Percentiles rank a stretch among this genome's conserved stretches.
phyloP scores from a whole-genome alignment of 37 sponge, comb jelly and placozoan genomes.

The Ephydatia muelleri region DNA sequence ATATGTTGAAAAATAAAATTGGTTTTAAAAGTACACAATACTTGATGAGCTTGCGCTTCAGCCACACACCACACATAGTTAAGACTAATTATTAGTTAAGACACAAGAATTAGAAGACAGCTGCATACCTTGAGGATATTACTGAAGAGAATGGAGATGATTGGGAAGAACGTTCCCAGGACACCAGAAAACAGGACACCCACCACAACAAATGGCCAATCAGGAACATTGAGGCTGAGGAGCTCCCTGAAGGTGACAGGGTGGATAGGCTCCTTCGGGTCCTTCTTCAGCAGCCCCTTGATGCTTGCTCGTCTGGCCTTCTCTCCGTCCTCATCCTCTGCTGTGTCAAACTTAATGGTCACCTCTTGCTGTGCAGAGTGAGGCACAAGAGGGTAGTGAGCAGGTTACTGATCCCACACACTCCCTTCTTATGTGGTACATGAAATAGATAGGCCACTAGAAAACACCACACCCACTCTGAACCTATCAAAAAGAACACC shows the following conservation, averaged over 20 bases:
- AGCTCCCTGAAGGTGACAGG: constrained; percentile 47
- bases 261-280: constrained; percentile 2
- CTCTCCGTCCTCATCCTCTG: background rate
- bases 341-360: background rate
- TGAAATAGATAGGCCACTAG: no score
- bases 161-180: constrained; percentile 66
- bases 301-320: background rate
- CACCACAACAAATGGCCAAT: constrained; percentile 68
- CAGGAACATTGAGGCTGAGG: constrained; percentile 70
- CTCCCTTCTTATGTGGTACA: no score
- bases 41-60: no score
- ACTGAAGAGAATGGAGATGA: constrained; percentile 71
- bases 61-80: background rate
- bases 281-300: background rate
- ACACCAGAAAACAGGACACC: constrained; percentile 57
- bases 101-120: background rate
- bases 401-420: no score
- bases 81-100: background rate
- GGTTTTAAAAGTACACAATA: no score
- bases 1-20: no score
- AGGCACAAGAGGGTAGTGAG: background rate
- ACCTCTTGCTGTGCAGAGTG: background rate
- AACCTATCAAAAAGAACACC: background rate
- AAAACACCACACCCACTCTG: background rate
- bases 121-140: constrained; percentile 50